A percentile compares a stretch with the other conserved stretches of the same genome.
Evolutionary conservation across 2,113 vertebrate genomes (phyloP).

Genomic region (Chamaea fasciata): DNA sequence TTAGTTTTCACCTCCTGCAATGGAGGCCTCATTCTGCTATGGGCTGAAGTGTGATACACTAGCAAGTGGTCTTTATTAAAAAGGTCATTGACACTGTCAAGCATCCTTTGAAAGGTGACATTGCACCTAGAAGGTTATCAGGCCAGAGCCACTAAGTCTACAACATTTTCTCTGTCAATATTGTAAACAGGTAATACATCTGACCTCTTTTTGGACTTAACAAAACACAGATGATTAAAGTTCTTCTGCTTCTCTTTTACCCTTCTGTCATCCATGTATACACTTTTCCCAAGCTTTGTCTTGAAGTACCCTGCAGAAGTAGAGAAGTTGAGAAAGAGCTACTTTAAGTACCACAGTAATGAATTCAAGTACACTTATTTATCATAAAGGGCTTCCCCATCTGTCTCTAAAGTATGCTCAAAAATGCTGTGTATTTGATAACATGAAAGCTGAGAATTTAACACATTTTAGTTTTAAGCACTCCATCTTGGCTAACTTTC

Average conservation of each 20-base stretch:
- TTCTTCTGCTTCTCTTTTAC: not conserved
- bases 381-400: conserved; percentile 77
- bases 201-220: conserved; percentile 46
- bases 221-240: conserved; percentile 44
- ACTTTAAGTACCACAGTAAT: conserved; percentile 75
- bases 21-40: not conserved
- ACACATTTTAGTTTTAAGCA: conserved; percentile 41
- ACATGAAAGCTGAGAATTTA: conserved; percentile 70
- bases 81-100: conserved; percentile 31
- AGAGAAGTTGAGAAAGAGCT: conserved; percentile 70
- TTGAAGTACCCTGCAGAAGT: conserved; percentile 49
- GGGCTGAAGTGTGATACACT: not conserved
- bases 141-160: conserved; percentile 56
- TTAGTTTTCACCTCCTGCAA: not conserved
- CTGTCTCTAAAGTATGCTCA: conserved; percentile 78
- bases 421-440: conserved; percentile 75
- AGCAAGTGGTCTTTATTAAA: conserved; percentile 56
- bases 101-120: conserved; percentile 32
- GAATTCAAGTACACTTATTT: conserved; percentile 80
- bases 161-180: conserved; percentile 57
- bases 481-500: conserved; percentile 16
- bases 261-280: not conserved
- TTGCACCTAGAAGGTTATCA: conserved; percentile 60
- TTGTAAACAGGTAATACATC: conserved; percentile 61
- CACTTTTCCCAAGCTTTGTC: conserved; percentile 28